These are phyloP conservation scores for Pterocles gutturalis DNA, from an alignment of 2,113 vertebrate genomes.

Conservation along the genomic window DNA sequence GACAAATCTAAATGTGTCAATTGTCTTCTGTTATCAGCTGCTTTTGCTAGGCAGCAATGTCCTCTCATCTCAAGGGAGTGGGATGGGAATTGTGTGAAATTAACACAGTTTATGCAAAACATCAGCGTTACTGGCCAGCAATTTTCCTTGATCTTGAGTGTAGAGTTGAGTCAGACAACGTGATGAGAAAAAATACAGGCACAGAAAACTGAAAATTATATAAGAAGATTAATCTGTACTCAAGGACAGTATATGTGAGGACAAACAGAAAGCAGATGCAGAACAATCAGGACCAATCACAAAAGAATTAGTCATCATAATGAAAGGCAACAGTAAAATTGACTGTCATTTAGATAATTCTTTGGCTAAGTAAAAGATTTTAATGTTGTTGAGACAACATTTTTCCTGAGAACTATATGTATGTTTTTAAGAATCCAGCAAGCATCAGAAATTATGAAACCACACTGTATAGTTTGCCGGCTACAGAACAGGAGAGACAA, in stretches of 20 bases:
- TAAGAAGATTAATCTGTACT: not conserved
- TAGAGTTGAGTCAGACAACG: not conserved
- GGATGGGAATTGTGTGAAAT: not conserved
- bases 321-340: not conserved
- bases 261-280: not conserved
- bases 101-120: not conserved
- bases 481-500: not conserved
- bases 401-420: not conserved
- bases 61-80: not conserved
- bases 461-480: not conserved
- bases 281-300: not conserved
- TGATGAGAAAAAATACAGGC: not conserved
- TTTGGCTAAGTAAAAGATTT: not conserved
- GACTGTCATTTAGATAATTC: not conserved
- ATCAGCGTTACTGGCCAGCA: not conserved
- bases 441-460: not conserved
- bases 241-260: not conserved
- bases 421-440: not conserved
- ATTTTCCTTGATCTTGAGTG: not conserved
- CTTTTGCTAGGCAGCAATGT: accelerated
- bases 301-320: not conserved
- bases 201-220: not conserved
- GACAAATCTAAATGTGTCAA: not conserved
- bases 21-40: not conserved
- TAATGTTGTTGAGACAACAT: not conserved